Percentiles rank a stretch among this genome's conserved stretches.
These are phyloP conservation scores for Babylonia areolata DNA, from an alignment of 1,140 invertebrate species.

Conservation along the genomic window DNA sequence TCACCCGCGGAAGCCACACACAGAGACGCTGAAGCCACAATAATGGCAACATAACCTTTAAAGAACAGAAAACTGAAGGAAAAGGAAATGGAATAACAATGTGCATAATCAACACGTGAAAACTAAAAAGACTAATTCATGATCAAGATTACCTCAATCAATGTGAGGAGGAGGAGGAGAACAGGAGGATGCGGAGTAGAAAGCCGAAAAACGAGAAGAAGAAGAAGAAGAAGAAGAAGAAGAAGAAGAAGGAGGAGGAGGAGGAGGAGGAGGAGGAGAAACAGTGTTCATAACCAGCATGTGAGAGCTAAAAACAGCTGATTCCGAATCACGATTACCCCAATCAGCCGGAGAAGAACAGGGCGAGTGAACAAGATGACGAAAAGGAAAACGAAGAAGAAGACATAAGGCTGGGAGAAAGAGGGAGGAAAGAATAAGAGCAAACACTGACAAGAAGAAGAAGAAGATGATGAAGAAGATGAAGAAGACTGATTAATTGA, in stretches of 20 bases:
- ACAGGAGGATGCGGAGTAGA: not conserved
- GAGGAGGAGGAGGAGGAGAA: not conserved
- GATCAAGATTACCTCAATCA: too few relatives aligned
- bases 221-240: slow-evolving; percentile 1
- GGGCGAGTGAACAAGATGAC: not conserved
- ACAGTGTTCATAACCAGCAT: not conserved
- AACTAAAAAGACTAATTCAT: too few relatives aligned
- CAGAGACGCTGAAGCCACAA: too few relatives aligned
- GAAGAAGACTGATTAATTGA: too few relatives aligned
- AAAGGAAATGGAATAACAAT: too few relatives aligned
- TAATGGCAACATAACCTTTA: too few relatives aligned
- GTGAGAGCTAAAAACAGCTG: not conserved
- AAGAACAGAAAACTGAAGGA: too few relatives aligned
- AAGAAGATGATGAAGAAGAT: too few relatives aligned
- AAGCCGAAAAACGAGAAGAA: not conserved
- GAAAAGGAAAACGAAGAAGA: not conserved
- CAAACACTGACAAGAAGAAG: not conserved
- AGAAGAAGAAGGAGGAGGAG: not conserved
- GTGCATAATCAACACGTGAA: too few relatives aligned
- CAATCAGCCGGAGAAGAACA: not conserved
- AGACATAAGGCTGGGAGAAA: not conserved
- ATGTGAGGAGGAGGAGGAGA: not conserved
- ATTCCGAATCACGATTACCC: not conserved
- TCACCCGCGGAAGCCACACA: too few relatives aligned
- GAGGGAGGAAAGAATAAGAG: not conserved